phyloP scores from a whole-genome alignment of 2,113 vertebrate genomes.

The Tylochromis polylepis region DNA sequence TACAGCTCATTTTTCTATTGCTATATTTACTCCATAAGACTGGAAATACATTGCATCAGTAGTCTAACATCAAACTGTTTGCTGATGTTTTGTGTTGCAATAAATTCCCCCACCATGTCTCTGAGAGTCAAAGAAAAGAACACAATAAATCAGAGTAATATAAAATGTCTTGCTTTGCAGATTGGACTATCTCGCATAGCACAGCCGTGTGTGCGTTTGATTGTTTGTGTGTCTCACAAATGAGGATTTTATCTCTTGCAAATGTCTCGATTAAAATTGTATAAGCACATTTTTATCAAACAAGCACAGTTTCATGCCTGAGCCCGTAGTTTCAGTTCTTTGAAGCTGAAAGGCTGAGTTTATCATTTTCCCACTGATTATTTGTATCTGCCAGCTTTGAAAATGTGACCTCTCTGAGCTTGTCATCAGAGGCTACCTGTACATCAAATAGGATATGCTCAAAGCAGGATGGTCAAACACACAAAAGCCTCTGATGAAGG shows the following conservation, averaged over 20 bases:
- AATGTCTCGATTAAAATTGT: background rate
- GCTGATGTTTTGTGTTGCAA: background rate
- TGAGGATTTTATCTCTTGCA: constrained; percentile 4
- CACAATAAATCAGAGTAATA: background rate
- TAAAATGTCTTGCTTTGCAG: background rate
- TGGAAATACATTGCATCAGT: background rate
- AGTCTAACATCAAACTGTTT: background rate
- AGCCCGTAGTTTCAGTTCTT: background rate
- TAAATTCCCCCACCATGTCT: background rate
- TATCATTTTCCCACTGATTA: background rate
- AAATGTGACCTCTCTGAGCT: background rate
- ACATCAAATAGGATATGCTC: background rate
- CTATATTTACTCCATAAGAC: background rate
- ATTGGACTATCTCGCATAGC: background rate
- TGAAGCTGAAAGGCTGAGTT: background rate
- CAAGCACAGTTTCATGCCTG: background rate
- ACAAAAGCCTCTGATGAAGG: background rate
- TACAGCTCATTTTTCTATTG: background rate
- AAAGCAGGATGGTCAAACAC: background rate
- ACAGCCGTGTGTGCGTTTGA: background rate
- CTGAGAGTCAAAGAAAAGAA: background rate
- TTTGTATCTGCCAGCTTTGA: background rate
- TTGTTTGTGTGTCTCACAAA: background rate
- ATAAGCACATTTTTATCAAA: background rate
- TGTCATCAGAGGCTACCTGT: background rate